Evolutionary conservation across 2,113 vertebrate genomes (phyloP).

Genomic region (Engraulis encrasicolus): DNA sequence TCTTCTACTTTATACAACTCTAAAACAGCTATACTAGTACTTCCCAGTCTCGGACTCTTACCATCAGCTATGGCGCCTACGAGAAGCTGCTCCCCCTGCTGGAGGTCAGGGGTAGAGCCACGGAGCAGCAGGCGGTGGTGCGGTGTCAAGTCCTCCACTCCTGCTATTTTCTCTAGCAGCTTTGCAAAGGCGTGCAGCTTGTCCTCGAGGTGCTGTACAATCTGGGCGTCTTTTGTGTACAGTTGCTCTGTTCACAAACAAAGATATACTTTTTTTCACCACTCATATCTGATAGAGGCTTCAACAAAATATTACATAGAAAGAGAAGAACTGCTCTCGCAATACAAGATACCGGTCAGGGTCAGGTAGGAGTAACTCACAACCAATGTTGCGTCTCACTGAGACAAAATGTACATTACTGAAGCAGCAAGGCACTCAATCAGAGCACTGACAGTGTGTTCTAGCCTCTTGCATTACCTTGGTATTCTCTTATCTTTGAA

Average conservation of each 20-base stretch:
- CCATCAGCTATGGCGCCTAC: conserved; percentile 81
- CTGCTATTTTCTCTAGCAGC: conserved; percentile 72
- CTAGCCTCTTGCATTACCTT: conserved; percentile 73
- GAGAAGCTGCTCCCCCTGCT: conserved; percentile 81
- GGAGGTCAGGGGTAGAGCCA: conserved; percentile 74
- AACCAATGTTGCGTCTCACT: no score
- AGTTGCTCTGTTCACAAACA: conserved; percentile 74
- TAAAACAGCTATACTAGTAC: no score
- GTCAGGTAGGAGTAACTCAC: no score
- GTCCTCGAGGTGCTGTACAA: conserved; percentile 78
- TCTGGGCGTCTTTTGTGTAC: conserved; percentile 76
- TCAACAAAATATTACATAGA: no score
- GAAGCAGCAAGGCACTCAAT: no score
- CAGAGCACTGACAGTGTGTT: no score
- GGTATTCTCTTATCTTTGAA: conserved; percentile 74
- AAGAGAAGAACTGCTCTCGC: no score
- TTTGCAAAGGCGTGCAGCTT: conserved; percentile 85
- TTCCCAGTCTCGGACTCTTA: conserved; percentile 56
- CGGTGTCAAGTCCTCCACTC: conserved; percentile 66
- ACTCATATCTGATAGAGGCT: no score
- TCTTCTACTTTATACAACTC: no score
- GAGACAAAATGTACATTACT: no score
- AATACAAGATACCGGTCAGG: no score
- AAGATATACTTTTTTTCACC: no score
- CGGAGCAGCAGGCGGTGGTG: conserved; percentile 68